Evolutionary conservation across 1,140 invertebrate species (phyloP).

Genomic region (Neomicropteryx cornuta): DNA sequence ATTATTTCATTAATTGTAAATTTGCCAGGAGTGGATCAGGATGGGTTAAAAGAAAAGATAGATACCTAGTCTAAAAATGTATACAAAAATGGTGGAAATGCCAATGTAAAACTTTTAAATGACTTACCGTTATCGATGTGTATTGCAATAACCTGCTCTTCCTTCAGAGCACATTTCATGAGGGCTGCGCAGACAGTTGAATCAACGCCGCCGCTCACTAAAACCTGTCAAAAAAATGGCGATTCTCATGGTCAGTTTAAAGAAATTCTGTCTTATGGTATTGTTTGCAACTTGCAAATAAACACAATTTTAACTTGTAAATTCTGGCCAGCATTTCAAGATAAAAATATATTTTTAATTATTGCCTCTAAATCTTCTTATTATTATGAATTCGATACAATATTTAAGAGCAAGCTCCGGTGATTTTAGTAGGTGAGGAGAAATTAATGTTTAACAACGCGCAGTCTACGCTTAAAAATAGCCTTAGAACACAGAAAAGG

Average conservation of each 20-base stretch:
- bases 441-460: too few relatives aligned
- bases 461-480: too few relatives aligned
- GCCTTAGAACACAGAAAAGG: too few relatives aligned
- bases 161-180: constrained; percentile 75
- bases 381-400: too few relatives aligned
- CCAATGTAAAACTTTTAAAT: constrained; percentile 1
- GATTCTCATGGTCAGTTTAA: too few relatives aligned
- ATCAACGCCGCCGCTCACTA: constrained; percentile 96
- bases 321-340: not conserved
- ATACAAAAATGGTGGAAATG: constrained; percentile 1
- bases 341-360: constrained; percentile 7
- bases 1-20: not conserved
- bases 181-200: constrained; percentile 96
- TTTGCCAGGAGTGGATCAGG: not conserved
- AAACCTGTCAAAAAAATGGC: constrained; percentile 47
- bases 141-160: constrained; percentile 89
- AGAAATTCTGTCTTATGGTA: too few relatives aligned
- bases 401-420: too few relatives aligned
- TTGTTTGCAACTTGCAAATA: too few relatives aligned
- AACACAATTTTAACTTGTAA: too few relatives aligned
- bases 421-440: too few relatives aligned
- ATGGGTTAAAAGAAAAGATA: not conserved
- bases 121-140: constrained; percentile 89
- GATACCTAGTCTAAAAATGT: not conserved
- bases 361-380: too few relatives aligned